These are phyloP conservation scores for Cheirogaleus major DNA, from an alignment of 2,797 vertebrate species.

Conservation along the genomic window DNA sequence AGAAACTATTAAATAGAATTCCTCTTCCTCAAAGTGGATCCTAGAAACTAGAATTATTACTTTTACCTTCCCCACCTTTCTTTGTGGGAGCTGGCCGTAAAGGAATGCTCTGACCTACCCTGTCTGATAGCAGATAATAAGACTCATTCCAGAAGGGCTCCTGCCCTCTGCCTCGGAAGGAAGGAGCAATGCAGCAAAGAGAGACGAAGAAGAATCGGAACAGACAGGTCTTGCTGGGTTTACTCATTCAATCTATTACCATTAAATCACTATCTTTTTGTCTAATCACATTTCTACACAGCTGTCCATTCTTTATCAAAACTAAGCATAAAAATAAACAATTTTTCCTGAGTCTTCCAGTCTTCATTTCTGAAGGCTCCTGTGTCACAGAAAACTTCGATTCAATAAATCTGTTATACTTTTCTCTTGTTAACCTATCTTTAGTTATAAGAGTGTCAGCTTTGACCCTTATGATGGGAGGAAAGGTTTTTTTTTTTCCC, in stretches of 20 bases:
- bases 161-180: neutral
- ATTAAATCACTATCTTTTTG: neutral
- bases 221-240: neutral
- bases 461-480: neutral
- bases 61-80: neutral
- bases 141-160: neutral
- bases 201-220: neutral
- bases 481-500: neutral
- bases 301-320: neutral
- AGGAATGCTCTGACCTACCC: neutral
- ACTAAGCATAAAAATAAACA: neutral
- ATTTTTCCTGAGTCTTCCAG: neutral
- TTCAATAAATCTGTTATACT: neutral
- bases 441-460: neutral
- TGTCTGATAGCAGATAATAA: neutral
- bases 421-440: neutral
- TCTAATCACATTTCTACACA: neutral
- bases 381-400: neutral
- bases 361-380: neutral
- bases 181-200: neutral
- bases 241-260: neutral
- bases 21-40: neutral
- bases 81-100: neutral
- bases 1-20: neutral
- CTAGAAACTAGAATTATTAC: neutral